These are phyloP conservation scores for Apistogramma diplotaenia DNA, from an alignment of 2,113 vertebrate species.

Conservation along the genomic window DNA sequence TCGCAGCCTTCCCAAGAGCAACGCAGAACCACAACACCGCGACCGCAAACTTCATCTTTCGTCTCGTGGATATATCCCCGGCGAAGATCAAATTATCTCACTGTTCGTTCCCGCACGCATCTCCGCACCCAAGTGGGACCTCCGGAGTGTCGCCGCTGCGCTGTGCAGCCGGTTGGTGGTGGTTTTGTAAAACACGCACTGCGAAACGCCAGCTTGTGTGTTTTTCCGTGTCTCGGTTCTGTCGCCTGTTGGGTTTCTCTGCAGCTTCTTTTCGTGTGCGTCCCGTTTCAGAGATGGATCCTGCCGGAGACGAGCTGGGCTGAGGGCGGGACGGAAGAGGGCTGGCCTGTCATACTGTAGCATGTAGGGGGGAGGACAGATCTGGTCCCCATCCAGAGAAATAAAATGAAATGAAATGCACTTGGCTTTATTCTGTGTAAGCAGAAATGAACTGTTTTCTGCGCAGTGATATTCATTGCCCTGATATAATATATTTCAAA, in stretches of 20 bases:
- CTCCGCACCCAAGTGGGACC: slow-evolving; percentile 7
- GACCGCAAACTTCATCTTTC: slow-evolving; percentile 70
- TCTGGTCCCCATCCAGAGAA: neutral
- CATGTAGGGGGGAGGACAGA: slow-evolving; percentile 34
- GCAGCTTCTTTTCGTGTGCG: slow-evolving; percentile 15
- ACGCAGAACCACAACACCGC: slow-evolving; percentile 58
- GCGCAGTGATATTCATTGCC: neutral
- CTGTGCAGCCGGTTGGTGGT: neutral
- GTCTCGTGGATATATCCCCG: neutral
- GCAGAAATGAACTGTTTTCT: neutral
- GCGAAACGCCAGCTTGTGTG: neutral
- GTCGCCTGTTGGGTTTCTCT: slow-evolving; percentile 2
- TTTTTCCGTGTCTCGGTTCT: neutral
- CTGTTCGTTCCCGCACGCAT: neutral
- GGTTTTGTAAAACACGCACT: neutral
- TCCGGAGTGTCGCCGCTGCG: neutral
- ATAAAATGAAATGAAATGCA: neutral
- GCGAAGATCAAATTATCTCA: slow-evolving; percentile 28
- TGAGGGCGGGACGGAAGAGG: slow-evolving; percentile 41
- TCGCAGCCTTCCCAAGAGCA: slow-evolving; percentile 37
- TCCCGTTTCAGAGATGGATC: slow-evolving; percentile 24
- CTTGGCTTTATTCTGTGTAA: fast-evolving
- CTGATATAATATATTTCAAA: neutral
- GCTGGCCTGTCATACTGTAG: slow-evolving; percentile 36
- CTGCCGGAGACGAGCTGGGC: neutral